Conservation (phyloP, 1,140 invertebrate genomes). For the Mactra quadrangularis region DNA sequence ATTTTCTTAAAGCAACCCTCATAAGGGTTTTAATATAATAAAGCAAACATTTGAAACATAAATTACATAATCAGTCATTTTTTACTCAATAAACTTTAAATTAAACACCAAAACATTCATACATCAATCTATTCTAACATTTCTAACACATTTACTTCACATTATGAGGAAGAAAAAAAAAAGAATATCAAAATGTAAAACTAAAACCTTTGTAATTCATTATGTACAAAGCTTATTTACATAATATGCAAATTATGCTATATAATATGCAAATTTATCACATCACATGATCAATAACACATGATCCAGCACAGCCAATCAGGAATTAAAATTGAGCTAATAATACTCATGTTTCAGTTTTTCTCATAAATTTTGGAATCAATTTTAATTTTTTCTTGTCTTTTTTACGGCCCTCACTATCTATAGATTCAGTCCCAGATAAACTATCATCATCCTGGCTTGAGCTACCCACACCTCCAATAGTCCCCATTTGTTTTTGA, state of each 20-base stretch:
- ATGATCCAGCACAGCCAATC: constrained; percentile 10
- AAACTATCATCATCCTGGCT: constrained; percentile 55
- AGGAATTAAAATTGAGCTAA: background rate
- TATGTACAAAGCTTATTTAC: constrained; percentile 11
- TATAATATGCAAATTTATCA: constrained; percentile 44
- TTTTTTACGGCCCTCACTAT: constrained; percentile 52
- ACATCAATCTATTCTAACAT: too few relatives aligned
- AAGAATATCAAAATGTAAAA: constrained; percentile 31
- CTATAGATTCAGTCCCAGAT: constrained; percentile 48
- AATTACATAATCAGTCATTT: too few relatives aligned
- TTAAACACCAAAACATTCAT: too few relatives aligned
- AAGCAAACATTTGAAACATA: too few relatives aligned
- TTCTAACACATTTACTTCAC: too few relatives aligned
- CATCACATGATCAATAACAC: constrained; percentile 42
- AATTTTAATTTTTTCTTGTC: constrained; percentile 58
- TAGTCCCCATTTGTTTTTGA: constrained; percentile 41
- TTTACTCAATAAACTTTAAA: too few relatives aligned
- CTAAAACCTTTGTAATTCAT: background rate
- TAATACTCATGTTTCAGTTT: constrained; percentile 7
- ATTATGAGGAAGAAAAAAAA: too few relatives aligned
- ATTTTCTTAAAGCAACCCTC: too few relatives aligned
- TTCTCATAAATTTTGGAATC: constrained; percentile 61
- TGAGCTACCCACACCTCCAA: constrained; percentile 38
- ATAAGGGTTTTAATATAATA: too few relatives aligned
- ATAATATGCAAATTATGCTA: constrained; percentile 31